Conservation (phyloP, 2,113 vertebrate species). For the Corythaixoides concolor region DNA sequence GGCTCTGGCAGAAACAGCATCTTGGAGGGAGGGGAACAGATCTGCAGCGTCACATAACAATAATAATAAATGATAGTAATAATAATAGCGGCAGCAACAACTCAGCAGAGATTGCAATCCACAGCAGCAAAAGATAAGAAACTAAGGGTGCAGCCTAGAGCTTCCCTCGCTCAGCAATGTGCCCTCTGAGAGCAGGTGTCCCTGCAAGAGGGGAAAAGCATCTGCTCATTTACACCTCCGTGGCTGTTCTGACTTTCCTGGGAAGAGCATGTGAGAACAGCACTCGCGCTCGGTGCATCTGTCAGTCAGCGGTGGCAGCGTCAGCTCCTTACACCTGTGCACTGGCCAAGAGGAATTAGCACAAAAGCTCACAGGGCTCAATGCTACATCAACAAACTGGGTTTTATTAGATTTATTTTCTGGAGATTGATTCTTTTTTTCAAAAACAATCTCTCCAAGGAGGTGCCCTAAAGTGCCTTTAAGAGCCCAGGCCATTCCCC, state of each 20-base stretch:
- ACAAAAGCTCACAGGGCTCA: not conserved
- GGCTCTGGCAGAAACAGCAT: not conserved
- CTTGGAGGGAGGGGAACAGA: not conserved
- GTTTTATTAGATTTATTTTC: not conserved
- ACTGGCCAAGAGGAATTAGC: not conserved
- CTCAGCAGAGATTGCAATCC: not conserved
- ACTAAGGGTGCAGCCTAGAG: not conserved
- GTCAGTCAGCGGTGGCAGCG: accelerated
- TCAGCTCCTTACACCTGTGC: not conserved
- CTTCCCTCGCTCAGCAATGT: not conserved
- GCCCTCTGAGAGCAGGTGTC: not conserved
- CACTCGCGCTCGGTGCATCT: not conserved
- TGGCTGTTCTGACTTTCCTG: not conserved
- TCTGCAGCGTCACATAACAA: not conserved
- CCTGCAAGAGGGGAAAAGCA: not conserved
- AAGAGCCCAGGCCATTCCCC: not conserved
- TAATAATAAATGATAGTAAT: not conserved
- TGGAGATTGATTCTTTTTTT: not conserved
- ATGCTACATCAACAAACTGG: not conserved
- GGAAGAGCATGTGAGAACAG: not conserved
- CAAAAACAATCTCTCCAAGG: not conserved
- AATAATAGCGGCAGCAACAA: not conserved
- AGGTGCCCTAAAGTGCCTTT: not conserved
- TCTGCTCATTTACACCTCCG: not conserved
- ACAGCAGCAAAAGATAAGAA: not conserved